Evolutionary conservation across 2,113 vertebrate genomes (phyloP), one percentile per base, ranked within the genome.

Genomic region (Machaerirhynchus nigripectus): DNA sequence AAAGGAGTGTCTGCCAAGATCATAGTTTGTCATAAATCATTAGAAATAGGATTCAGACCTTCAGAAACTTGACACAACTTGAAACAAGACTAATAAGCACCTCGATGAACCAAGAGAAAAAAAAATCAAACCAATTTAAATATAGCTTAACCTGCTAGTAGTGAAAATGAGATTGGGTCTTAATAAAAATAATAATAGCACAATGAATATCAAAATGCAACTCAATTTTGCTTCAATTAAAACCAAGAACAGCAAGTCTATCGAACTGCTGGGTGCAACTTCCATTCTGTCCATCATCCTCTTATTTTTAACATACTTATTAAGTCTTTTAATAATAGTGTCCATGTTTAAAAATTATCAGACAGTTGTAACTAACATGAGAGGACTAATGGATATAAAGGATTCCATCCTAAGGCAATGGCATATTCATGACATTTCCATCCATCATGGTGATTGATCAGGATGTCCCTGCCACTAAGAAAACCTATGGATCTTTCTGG

Each of bases 191-290:
- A 77, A 52, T 23, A 82, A 13, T 27, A 91, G 2, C 6, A 60
- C 5, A 5, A 15, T 33, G 22, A 69, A 63, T 73, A 92, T 52
- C 30, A 22, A 27, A 93, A 27, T 26, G 15, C 28, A 79, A 83
- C 5, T 49, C 2, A 71, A 44, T 57, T 82, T 87, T 21, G 11
- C 8, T 70, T 67, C 47, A 55, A 56, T 40, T 67, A 56, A 88
- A 79, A 80, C 5, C 6, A 67, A 61, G 13, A 0, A 0, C 5
- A 68, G 3, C 3, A 52, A n/a, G 6, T 76, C 44, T 56, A 1
- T 50, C 44, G 13, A 80, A 80, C 15, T 80, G 2, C 9, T 61
- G 9, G 2, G 5, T 65, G 31, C 46, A 8, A 39, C 22, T 46
- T 83, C 7, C 3, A 30, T 86, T 76, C 31, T 57, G 6, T 69